Conservation (phyloP, 2,113 vertebrate species). For the Cygnus atratus region DNA sequence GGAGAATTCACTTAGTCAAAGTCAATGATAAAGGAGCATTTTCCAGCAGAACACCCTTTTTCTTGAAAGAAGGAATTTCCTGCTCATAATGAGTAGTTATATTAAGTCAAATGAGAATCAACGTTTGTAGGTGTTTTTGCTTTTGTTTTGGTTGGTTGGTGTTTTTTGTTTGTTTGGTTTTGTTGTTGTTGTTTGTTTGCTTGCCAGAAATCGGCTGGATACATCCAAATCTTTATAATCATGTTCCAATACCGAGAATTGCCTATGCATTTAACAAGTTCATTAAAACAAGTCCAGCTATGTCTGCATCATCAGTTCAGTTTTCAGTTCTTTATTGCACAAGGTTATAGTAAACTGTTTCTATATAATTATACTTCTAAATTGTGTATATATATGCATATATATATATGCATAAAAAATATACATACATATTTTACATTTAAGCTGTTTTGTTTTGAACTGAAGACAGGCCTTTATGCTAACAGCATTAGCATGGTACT, state of each 20-base stretch:
- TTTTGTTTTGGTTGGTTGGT: no score
- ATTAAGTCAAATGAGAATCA: neutral
- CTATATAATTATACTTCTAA: conserved; percentile 12
- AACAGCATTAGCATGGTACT: neutral
- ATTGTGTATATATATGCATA: neutral
- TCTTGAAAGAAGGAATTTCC: neutral
- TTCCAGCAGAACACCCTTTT: neutral
- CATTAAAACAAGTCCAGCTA: neutral
- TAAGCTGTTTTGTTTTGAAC: conserved; percentile 52
- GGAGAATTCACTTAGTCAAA: neutral
- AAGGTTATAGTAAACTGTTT: neutral
- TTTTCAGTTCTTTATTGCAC: conserved; percentile 18
- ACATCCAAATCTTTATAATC: neutral
- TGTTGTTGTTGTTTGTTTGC: no score
- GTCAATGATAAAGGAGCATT: neutral
- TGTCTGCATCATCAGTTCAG: neutral
- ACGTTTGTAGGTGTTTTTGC: no score
- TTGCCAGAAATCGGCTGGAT: neutral
- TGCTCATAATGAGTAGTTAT: neutral
- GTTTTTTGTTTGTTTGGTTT: no score
- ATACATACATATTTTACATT: neutral
- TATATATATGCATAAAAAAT: neutral
- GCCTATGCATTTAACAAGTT: neutral
- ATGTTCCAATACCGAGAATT: neutral
- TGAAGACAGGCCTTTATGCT: conserved; percentile 36